A percentile compares a stretch with the other conserved stretches of the same genome.
These are phyloP conservation scores for Drosophila helvetica DNA, from an alignment of 2,888 invertebrate species.

Conservation along the genomic window DNA sequence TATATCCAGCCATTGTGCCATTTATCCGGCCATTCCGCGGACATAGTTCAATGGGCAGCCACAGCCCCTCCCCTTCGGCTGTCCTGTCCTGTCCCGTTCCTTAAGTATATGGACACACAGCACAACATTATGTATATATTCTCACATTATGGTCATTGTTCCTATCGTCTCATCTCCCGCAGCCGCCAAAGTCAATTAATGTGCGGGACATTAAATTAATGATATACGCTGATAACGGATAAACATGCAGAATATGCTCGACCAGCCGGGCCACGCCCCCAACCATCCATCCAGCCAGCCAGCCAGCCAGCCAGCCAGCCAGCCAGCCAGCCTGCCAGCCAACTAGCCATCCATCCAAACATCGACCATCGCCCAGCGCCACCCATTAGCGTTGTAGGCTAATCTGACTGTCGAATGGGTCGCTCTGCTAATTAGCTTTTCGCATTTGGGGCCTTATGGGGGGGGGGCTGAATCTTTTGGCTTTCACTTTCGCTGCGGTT, in stretches of 20 bases:
- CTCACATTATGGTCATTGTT: constrained; percentile 41
- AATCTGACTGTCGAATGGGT: constrained; percentile 40
- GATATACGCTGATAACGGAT: constrained; percentile 65
- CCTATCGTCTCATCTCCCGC: constrained; percentile 15
- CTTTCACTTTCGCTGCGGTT: constrained; percentile 36
- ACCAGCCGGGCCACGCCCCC: constrained; percentile 4
- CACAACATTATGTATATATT: constrained; percentile 16
- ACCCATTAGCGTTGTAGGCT: constrained; percentile 17
- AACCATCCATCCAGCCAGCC: background rate
- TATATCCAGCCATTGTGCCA: too few relatives aligned
- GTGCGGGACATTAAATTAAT: constrained; percentile 73
- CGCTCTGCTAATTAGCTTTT: constrained; percentile 51
- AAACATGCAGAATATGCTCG: constrained; percentile 19
- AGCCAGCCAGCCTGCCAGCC: too few relatives aligned
- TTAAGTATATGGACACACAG: too few relatives aligned
- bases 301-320: background rate
- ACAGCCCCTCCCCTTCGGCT: too few relatives aligned
- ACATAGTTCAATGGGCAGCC: too few relatives aligned
- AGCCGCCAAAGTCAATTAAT: constrained; percentile 64
- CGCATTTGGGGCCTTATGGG: constrained; percentile 4
- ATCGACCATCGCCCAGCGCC: background rate
- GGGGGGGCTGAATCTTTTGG: background rate
- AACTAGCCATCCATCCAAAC: background rate
- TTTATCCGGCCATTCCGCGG: too few relatives aligned
- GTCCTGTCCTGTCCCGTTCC: too few relatives aligned